Base-by-base conservation (phyloP, 2,797 vertebrate genomes). In the Lithobates sylvaticus region DNA sequence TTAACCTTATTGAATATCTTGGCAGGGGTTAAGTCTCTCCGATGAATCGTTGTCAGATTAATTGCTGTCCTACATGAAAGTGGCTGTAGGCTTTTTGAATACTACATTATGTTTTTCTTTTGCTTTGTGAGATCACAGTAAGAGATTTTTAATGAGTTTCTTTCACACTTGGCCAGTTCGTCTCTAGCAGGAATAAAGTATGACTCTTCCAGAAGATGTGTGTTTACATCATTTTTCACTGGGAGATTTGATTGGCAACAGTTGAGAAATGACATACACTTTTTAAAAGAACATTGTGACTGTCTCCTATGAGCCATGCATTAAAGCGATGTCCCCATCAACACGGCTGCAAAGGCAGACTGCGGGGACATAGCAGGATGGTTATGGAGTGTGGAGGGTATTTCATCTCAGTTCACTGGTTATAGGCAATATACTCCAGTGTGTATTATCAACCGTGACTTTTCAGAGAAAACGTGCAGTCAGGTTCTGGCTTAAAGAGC, bases 131-230 rank as follows among this genome's bases (percentile, higher is more conserved):
- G 90, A 94, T 94, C 93, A 90, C 92, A 94, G 94, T 92, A 90
- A 93, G 91, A 93, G 92, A 90, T 92, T 94, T 96, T 94, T 96
- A 94, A 95, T 94, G 93, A 93, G 90, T 93, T 95, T 93, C 92
- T 93, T 94, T 95, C 93, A 93, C 93, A 94, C 94, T 93, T 89
- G 88, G 91, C 88, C 91, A 93, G 93, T 92, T 91, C 89, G 91
- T 81, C 89, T 92, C 88, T 91, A 90, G 93, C 90, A 92, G 92
- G 93, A 94, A 93, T 91, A 94, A 94, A 93, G 91, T 89, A 39
- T 81, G 88, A 88, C 91, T 92, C 69, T 90, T 90, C 91, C 92
- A 91, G 89, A 93, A 91, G 91, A 92, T 92, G 90, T 91, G 90
- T 91, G 90, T 91, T 93, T 86, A 89, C 89, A 95, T 92, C 39